These are phyloP conservation scores for Osmoderma eremita DNA, from an alignment of 2,888 invertebrate species.

Conservation along the genomic window DNA sequence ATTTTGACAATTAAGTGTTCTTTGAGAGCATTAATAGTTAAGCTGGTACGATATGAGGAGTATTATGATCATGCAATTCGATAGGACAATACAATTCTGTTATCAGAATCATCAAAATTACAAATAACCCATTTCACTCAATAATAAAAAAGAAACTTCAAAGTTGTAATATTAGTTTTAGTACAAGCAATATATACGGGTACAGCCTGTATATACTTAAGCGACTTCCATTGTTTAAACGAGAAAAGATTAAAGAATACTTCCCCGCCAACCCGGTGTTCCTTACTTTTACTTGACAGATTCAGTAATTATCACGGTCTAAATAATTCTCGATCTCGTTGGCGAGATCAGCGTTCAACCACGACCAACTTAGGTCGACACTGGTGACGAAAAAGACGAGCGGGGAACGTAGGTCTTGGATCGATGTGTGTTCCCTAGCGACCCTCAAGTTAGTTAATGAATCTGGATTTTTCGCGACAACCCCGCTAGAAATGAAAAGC, in stretches of 20 bases:
- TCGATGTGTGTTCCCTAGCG: constrained; percentile 52
- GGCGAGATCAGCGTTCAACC: constrained; percentile 36
- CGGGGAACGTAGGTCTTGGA: constrained; percentile 41
- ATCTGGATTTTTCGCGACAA: constrained; percentile 64
- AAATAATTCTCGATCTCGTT: constrained; percentile 41
- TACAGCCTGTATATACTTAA: no score
- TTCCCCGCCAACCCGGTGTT: constrained; percentile 8
- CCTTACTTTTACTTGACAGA: constrained; percentile 39
- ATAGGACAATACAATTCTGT: no score
- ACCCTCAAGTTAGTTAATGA: constrained; percentile 62
- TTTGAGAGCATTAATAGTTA: no score
- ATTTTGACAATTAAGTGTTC: no score
- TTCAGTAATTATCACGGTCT: constrained; percentile 42
- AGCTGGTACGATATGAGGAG: no score
- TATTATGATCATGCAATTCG: no score
- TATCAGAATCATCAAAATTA: no score
- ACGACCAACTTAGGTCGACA: constrained; percentile 20
- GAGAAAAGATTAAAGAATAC: not conserved
- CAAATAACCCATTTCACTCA: no score
- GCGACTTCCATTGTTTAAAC: constrained; percentile 13
- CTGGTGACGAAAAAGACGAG: constrained; percentile 35
- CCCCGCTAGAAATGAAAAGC: constrained; percentile 59
- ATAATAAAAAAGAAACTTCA: no score
- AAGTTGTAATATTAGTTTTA: no score
- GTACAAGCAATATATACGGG: no score